Conservation (phyloP, 1,140 invertebrate species). For the Apis laboriosa region DNA sequence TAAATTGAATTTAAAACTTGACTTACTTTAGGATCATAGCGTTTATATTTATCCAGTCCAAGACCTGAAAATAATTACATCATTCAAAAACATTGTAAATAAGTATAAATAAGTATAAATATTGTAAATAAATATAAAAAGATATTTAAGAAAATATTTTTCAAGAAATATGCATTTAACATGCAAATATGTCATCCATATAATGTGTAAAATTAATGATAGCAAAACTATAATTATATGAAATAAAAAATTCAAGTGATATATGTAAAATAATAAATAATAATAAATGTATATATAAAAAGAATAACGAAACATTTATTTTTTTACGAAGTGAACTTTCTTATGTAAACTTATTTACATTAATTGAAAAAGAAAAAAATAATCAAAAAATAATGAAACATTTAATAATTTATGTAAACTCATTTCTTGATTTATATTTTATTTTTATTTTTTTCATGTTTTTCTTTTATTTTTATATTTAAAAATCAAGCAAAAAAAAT, state of each 20-base stretch:
- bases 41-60: constrained; percentile 97
- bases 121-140: background rate
- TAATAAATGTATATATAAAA: no score
- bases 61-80: constrained; percentile 85
- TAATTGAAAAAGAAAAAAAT: background rate
- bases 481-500: no score
- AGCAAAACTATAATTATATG: no score
- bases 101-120: background rate
- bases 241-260: no score
- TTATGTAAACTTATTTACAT: no score
- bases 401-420: background rate
- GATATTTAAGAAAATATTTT: background rate
- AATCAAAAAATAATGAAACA: background rate
- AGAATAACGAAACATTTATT: no score
- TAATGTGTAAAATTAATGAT: no score
- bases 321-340: no score
- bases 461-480: no score
- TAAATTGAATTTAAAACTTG: background rate
- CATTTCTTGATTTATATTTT: no score
- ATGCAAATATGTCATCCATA: background rate
- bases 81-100: background rate
- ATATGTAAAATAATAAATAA: no score
- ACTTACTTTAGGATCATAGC: constrained; percentile 96
- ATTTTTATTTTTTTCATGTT: no score
- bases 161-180: background rate